Percentiles rank a stretch among this genome's conserved stretches.
These are phyloP conservation scores for Gobio occitaniae DNA, from an alignment of 2,797 vertebrate genomes.

Conservation along the genomic window DNA sequence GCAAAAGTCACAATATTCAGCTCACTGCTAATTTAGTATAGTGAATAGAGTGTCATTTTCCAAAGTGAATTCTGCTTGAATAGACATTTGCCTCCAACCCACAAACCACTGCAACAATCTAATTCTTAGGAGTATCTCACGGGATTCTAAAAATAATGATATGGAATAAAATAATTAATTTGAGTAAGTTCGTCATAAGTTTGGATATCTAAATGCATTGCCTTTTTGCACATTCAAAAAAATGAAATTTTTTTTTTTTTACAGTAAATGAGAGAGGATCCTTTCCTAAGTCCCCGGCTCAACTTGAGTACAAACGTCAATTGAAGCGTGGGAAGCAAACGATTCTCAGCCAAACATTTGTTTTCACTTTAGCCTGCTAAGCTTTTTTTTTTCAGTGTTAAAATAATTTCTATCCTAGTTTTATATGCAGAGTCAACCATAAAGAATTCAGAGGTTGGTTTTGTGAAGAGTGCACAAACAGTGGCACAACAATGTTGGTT, in stretches of 20 bases:
- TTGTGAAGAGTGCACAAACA: background rate
- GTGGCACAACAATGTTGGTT: background rate
- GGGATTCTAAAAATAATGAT: conserved; percentile 14
- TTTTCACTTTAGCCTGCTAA: conserved; percentile 29
- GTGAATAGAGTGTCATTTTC: conserved; percentile 33
- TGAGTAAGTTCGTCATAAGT: background rate
- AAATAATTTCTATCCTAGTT: conserved; percentile 17
- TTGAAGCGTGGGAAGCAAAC: conserved; percentile 44
- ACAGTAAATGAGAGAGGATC: conserved; percentile 25
- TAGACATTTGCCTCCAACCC: conserved; percentile 13
- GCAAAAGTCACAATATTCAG: conserved; percentile 55
- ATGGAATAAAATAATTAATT: background rate
- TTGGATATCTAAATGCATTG: background rate
- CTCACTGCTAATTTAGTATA: conserved; percentile 50
- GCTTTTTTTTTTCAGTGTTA: conserved; percentile 7
- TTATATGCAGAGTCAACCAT: background rate
- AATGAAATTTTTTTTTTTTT: background rate
- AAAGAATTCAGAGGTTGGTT: conserved; percentile 15
- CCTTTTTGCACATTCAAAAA: background rate
- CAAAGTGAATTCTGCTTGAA: conserved; percentile 2
- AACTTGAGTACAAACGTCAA: conserved; percentile 15
- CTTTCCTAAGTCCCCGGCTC: background rate
- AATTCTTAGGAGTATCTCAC: background rate
- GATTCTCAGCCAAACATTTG: conserved; percentile 39
- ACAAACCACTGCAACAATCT: conserved; percentile 13